Evolutionary conservation across 2,888 invertebrate species (phyloP).

Genomic region (Pyrrhosoma nymphula): DNA sequence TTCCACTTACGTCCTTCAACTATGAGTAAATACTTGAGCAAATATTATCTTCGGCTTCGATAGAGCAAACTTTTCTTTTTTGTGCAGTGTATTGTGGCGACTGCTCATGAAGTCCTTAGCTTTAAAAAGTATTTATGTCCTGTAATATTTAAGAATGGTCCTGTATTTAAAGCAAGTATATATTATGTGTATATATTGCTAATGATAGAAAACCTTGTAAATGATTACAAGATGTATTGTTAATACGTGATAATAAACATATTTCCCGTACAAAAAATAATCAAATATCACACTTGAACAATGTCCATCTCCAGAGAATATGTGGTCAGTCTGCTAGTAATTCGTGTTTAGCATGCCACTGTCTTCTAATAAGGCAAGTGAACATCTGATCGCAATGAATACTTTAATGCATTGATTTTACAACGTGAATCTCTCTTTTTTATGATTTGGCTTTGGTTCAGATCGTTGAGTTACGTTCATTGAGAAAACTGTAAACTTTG

Average conservation of each 20-base stretch:
- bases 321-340: background rate
- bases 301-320: background rate
- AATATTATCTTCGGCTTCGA: background rate
- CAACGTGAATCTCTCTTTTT: too few species aligned
- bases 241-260: background rate
- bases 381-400: background rate
- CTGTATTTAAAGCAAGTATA: background rate
- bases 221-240: background rate
- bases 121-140: background rate
- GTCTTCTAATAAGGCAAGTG: background rate
- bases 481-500: too few species aligned
- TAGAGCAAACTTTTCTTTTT: background rate
- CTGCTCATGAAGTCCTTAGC: background rate
- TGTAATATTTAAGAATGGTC: background rate
- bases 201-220: background rate
- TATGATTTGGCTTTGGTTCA: too few species aligned
- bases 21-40: background rate
- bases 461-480: too few species aligned
- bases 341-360: background rate
- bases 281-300: background rate
- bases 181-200: background rate
- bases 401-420: too few species aligned
- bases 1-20: background rate
- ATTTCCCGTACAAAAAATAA: background rate
- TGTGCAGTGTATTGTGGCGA: background rate